Evolutionary conservation across 1,140 invertebrate species (phyloP).

Genomic region (Aphis craccivora): DNA sequence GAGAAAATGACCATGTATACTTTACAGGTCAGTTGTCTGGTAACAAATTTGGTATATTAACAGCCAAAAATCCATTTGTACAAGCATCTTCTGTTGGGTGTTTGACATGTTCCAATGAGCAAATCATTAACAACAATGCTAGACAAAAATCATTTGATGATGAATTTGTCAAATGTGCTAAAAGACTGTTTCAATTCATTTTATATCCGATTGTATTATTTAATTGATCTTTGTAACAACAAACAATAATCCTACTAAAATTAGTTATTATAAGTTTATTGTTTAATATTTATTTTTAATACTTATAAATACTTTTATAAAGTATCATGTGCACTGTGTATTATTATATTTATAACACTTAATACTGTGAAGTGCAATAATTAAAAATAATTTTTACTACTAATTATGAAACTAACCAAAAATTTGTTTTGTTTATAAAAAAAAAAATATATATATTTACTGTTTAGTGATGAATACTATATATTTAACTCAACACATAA

Average conservation of each 20-base stretch:
- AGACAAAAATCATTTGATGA: conserved; percentile 52
- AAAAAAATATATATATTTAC: conserved; percentile 14
- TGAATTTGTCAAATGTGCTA: conserved; percentile 46
- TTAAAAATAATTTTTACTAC: conserved; percentile 10
- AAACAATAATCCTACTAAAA: conserved; percentile 22
- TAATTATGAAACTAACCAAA: not conserved
- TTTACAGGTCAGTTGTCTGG: conserved; percentile 31
- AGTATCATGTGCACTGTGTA: not conserved
- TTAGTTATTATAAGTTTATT: conserved; percentile 23
- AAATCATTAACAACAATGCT: conserved; percentile 15
- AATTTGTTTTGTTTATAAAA: conserved; percentile 31
- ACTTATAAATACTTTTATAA: conserved; percentile 24
- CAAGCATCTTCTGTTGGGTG: conserved; percentile 28
- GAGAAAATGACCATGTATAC: conserved; percentile 43
- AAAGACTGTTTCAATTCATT: conserved; percentile 56
- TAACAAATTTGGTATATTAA: conserved; percentile 40
- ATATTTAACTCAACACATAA: not conserved
- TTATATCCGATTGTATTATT: conserved; percentile 55
- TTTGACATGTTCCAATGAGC: conserved; percentile 29
- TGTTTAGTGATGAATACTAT: not conserved
- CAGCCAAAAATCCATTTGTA: conserved; percentile 26
- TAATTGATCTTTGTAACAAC: not conserved
- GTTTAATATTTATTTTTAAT: conserved; percentile 35
- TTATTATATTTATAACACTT: conserved; percentile 28
- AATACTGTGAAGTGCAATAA: conserved; percentile 30